Percentiles rank a stretch among this genome's conserved stretches.
phyloP scores from a whole-genome alignment of 1,140 invertebrate species.

The Heterodera schachtii region DNA sequence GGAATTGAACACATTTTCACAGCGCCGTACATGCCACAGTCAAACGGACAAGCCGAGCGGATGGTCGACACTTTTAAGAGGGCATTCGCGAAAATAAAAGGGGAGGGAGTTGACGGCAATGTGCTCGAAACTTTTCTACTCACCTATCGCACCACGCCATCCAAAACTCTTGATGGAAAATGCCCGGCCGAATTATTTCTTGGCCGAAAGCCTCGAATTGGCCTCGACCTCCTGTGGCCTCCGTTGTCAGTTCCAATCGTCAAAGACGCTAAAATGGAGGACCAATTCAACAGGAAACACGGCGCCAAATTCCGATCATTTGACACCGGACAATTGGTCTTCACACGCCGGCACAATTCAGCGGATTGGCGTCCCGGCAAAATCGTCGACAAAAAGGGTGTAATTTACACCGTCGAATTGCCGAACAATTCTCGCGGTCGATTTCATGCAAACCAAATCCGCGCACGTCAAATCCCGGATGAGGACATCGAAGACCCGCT shows the following conservation, averaged over 20 bases:
- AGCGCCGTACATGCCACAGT: constrained; percentile 3
- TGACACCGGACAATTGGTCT: not conserved
- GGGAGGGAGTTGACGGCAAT: constrained; percentile 3
- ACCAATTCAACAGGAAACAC: constrained; percentile 4
- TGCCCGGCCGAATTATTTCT: constrained; percentile 21
- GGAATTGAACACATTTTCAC: constrained; percentile 13
- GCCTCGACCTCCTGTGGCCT: not conserved
- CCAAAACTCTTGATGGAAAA: not conserved
- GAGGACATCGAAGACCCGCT: not conserved
- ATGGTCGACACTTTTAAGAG: constrained; percentile 61
- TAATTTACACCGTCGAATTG: not conserved
- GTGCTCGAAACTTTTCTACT: not conserved
- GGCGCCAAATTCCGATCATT: not conserved
- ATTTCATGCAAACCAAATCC: not conserved
- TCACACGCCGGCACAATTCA: not conserved
- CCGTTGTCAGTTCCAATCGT: not conserved
- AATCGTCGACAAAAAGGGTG: not conserved
- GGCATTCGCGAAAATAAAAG: constrained; percentile 13
- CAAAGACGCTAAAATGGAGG: not conserved
- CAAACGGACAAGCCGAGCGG: constrained; percentile 51
- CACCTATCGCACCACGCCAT: constrained; percentile 21
- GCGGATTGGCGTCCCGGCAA: constrained; percentile 7
- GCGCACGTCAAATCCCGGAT: not conserved
- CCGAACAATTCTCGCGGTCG: not conserved
- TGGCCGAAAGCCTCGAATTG: not conserved